Conservation (phyloP, 2,113 vertebrate species). For the Percina caprodes region DNA sequence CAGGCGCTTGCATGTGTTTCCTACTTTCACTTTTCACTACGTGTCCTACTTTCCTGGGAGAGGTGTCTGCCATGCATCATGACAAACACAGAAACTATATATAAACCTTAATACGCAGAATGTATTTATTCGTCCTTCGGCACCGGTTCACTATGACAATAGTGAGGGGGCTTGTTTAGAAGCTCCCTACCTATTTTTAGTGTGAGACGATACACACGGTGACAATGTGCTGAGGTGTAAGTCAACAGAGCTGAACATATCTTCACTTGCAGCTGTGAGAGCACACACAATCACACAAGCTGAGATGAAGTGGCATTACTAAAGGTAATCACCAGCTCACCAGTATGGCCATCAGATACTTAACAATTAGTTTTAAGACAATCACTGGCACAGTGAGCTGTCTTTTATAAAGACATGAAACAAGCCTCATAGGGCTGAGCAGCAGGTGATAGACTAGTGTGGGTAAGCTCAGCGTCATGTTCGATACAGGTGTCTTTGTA, state of each 20-base stretch:
- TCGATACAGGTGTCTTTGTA: background rate
- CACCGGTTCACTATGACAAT: constrained; percentile 21
- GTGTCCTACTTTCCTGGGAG: constrained; percentile 34
- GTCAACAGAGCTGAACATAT: constrained; percentile 47
- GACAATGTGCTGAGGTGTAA: constrained; percentile 48
- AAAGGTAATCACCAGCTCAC: background rate
- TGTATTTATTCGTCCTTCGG: constrained; percentile 42
- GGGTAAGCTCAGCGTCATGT: background rate
- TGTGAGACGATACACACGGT: constrained; percentile 34
- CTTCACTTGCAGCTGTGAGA: constrained; percentile 29
- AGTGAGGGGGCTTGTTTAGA: constrained; percentile 34
- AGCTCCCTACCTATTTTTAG: constrained; percentile 60
- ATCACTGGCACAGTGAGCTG: background rate
- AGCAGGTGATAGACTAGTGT: background rate
- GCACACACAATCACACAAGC: background rate
- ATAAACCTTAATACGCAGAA: constrained; percentile 27
- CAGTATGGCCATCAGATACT: background rate
- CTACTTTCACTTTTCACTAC: too few species aligned
- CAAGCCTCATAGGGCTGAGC: background rate
- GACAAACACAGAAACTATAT: constrained; percentile 12
- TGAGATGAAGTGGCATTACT: background rate
- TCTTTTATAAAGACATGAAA: background rate
- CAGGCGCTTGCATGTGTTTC: constrained; percentile 2
- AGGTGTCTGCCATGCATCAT: constrained; percentile 17
- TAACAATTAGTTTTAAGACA: background rate